Conservation (phyloP, 2,888 invertebrate genomes). For the Drepanosiphum platanoidis region DNA sequence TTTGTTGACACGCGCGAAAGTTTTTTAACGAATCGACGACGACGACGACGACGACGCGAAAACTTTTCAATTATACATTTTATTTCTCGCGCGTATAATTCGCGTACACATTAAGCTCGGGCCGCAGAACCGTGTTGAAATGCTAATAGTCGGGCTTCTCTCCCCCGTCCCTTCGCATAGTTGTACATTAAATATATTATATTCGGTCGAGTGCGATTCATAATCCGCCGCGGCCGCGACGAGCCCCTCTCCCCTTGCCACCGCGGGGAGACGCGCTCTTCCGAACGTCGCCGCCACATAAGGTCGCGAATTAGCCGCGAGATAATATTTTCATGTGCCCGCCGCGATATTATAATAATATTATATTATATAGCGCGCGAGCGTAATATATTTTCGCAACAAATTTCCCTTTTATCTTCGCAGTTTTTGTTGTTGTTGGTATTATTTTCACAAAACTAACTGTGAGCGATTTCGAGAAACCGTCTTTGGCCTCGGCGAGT, state of each 20-base stretch:
- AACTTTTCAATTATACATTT: slow-evolving; percentile 46
- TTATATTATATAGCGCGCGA: too few relatives aligned
- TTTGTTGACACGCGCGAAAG: slow-evolving; percentile 27
- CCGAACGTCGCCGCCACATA: neutral
- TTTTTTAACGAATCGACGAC: slow-evolving; percentile 28
- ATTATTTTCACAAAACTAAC: too few relatives aligned
- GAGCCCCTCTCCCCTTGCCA: neutral
- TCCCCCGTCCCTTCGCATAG: neutral
- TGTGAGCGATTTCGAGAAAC: too few relatives aligned
- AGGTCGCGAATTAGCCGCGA: neutral
- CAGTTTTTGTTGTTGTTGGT: too few relatives aligned
- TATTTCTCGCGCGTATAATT: neutral
- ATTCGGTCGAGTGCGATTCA: slow-evolving; percentile 3
- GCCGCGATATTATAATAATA: too few relatives aligned
- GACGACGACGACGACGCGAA: slow-evolving; percentile 2
- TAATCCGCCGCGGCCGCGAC: neutral
- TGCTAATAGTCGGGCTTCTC: slow-evolving; percentile 12
- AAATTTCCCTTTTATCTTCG: too few relatives aligned
- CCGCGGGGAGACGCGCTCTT: neutral
- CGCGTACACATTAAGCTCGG: neutral
- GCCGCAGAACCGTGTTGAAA: slow-evolving; percentile 9
- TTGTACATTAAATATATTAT: neutral
- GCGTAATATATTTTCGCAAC: neutral
- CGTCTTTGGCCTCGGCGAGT: too few relatives aligned
- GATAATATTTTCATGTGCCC: too few relatives aligned